These are phyloP conservation scores for Triplophysa yarkandensis DNA, from an alignment of 2,797 vertebrate species.

Conservation along the genomic window DNA sequence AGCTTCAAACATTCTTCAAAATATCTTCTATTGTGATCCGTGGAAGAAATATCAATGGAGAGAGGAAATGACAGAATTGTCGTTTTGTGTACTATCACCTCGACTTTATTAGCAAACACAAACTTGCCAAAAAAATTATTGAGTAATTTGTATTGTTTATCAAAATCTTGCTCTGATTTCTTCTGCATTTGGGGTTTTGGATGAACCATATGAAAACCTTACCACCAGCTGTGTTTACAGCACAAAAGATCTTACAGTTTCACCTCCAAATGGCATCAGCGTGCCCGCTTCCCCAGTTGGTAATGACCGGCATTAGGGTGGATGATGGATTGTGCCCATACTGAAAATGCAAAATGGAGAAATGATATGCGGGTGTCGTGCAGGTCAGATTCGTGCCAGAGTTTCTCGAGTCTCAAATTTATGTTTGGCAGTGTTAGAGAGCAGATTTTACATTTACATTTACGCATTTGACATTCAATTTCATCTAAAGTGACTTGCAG, in stretches of 20 bases:
- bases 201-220: constrained; percentile 15
- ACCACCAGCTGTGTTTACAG: constrained; percentile 63
- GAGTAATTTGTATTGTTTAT: no score
- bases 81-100: no score
- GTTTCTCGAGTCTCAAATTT: constrained; percentile 55
- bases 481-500: not conserved
- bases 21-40: no score
- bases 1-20: no score
- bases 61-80: no score
- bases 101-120: no score
- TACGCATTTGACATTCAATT: not conserved
- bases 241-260: constrained; percentile 59
- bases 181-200: not conserved
- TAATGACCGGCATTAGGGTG: constrained; percentile 60
- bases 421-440: constrained; percentile 49
- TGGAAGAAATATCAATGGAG: no score
- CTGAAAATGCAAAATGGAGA: constrained; percentile 51
- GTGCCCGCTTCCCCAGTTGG: constrained; percentile 69
- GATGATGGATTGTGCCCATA: constrained; percentile 53
- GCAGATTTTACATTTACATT: constrained; percentile 22
- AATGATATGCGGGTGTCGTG: constrained; percentile 53
- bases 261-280: constrained; percentile 69
- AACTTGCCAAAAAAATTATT: no score
- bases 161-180: constrained; percentile 3
- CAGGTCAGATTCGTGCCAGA: constrained; percentile 58